A percentile compares a stretch with the other conserved stretches of the same genome.
phyloP scores from a whole-genome alignment of 2,888 invertebrate genomes.

The Eumerus sabulonum region DNA sequence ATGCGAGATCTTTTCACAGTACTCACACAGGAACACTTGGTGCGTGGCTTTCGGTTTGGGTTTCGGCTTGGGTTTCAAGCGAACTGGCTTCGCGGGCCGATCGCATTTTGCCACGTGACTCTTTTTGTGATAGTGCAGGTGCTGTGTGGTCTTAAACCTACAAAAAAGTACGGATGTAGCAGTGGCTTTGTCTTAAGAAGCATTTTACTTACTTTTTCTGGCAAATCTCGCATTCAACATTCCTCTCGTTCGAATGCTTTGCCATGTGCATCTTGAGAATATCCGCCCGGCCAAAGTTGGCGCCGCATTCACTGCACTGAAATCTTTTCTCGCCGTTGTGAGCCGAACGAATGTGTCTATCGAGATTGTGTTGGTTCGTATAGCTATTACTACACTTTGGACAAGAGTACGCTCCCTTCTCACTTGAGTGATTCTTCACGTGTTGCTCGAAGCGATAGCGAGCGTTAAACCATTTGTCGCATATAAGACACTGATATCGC shows the following conservation, averaged over 20 bases:
- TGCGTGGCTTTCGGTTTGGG: constrained; percentile 21
- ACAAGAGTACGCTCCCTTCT: constrained; percentile 49
- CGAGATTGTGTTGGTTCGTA: constrained; percentile 62
- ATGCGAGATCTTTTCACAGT: constrained; percentile 69
- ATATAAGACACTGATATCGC: constrained; percentile 68
- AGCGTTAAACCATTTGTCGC: constrained; percentile 69
- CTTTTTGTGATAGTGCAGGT: constrained; percentile 62
- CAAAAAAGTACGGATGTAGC: background rate
- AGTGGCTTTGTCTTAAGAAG: background rate
- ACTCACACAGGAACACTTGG: constrained; percentile 44
- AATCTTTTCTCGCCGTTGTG: constrained; percentile 56
- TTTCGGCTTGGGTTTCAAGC: constrained; percentile 19
- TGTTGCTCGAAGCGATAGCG: constrained; percentile 67
- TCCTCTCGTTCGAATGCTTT: constrained; percentile 60
- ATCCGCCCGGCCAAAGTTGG: constrained; percentile 66
- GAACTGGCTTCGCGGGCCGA: constrained; percentile 7
- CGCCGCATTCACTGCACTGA: constrained; percentile 64
- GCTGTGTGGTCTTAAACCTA: constrained; percentile 69
- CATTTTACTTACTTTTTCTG: constrained; percentile 53
- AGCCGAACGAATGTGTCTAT: constrained; percentile 66
- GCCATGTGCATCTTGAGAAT: constrained; percentile 69
- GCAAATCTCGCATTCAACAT: constrained; percentile 65
- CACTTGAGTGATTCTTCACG: constrained; percentile 60
- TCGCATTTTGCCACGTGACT: constrained; percentile 36
- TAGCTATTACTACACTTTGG: constrained; percentile 61